Evolutionary conservation across 2,113 vertebrate genomes (phyloP).

Genomic region (Crotophaga sulcirostris): DNA sequence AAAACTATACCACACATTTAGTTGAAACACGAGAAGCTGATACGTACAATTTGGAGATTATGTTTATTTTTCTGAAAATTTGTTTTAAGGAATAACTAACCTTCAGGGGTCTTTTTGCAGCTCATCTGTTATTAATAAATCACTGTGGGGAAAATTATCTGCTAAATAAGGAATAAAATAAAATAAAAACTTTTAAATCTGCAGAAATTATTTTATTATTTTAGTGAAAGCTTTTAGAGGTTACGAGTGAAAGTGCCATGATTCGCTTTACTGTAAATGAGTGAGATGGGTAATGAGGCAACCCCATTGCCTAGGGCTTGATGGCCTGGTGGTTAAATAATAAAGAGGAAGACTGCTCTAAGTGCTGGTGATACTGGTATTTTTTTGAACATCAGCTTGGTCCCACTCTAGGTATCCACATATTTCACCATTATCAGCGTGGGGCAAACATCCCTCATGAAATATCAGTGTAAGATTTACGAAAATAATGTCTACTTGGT

Average conservation of each 20-base stretch:
- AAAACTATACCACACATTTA: conserved; percentile 35
- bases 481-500: neutral
- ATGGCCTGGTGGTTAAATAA: neutral
- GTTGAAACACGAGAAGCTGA: conserved; percentile 28
- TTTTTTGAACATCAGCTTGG: neutral
- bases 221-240: neutral
- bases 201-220: neutral
- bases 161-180: conserved; percentile 51
- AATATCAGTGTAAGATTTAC: neutral
- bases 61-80: conserved; percentile 52
- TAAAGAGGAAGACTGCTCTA: neutral
- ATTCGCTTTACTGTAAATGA: neutral
- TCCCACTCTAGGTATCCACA: neutral
- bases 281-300: neutral
- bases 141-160: neutral
- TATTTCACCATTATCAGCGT: neutral
- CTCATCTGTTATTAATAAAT: conserved; percentile 42
- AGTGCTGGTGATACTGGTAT: neutral
- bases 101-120: neutral
- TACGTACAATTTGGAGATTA: neutral
- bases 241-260: neutral
- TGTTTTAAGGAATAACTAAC: conserved; percentile 31
- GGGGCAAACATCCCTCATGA: neutral
- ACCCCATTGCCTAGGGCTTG: rapidly evolving
- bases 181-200: conserved; percentile 1